Evolutionary conservation across 2,888 invertebrate species (phyloP), one percentile per base, ranked within the genome.

Genomic region (Linnaemya vulpina): DNA sequence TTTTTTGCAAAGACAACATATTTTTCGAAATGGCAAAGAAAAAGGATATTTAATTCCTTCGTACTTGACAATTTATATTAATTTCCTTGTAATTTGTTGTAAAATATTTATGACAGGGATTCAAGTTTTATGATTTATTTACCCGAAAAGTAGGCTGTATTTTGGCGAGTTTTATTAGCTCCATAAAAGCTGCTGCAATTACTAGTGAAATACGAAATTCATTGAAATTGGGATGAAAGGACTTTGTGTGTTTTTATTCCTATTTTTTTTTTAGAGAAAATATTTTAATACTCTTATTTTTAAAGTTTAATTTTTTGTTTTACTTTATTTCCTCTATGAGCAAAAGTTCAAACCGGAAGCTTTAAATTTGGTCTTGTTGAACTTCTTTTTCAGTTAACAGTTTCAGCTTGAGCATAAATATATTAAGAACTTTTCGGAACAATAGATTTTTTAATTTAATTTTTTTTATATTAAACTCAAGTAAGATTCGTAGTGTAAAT

Each of bases 121-220:
- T 17, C 10, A 35, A 38, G 17, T 17, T 60, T 17, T 11, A 60
- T 13, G n/a, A n/a, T 13, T 9, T 68, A 60, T 70, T 77, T 70
- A 77, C 77, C 77, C 40, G 5, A 70, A 77, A 70, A 51, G 49
- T 77, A 62, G 60, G 68, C 51, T 77, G 3, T 49, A 62, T 25
- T 51, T 60, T 40, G 17, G 10, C 7, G 22, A 25, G 4, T 68
- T 22, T 60, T 40, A 38, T 30, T 62, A 38, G 30, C 68, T 68
- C 77, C 77, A 70, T 70, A 70, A 70, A 70, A 51, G 60, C 25
- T 25, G 60, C 20, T 76, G 10, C 11, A 35, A 40, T 58, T 58
- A 46, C 35, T 30, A 20, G 43, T 7, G 35, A 15, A n/a, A 30
- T 40, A 40, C n/a, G 11, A 20, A 9, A 17, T 17, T 49, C 11